Base-by-base conservation (phyloP, 2,888 invertebrate species). In the Chorisops tibialis region DNA sequence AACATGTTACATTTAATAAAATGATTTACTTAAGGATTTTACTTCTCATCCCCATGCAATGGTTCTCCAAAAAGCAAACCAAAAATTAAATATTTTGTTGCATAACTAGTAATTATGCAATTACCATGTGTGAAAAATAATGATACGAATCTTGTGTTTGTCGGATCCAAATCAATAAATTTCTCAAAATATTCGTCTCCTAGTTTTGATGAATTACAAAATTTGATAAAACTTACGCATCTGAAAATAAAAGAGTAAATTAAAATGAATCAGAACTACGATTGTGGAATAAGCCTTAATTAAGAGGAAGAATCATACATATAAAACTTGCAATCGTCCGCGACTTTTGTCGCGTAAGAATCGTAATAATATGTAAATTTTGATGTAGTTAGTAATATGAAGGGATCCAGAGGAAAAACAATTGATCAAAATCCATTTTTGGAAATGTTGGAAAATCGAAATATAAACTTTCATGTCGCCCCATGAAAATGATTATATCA, bases 1-100 rank as follows among this genome's bases (percentile, higher is more conserved):
- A 56, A 37, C 19, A 30, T 30, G 1, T 1, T 21, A 38, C n/a
- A 35, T n/a, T 30, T 24, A 47, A 37, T 9, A 14, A 6, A 4
- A 2, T 16, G 2, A 6, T 16, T 41, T 11, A 1, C 1, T 16
- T 16, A 41, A 41, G 6, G n/a, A 2, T 12, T 41, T 65, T 62
- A 69, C 70, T 74, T 70, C n/a, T 69, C 67, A 63, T 76, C 74
- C 24, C 76, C 75, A 7, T 66, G 68, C 11, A 66, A 67, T 3
- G 68, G 65, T 35, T 73, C 71, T 1, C 72, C 72, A 12, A 64
- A 61, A 2, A 72, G 43, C n/a, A 76, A 50, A 18, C 70, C 69
- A 2, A 66, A 48, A 1, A 71, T 65, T 0, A 67, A 50, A 12
- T 66, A 21, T 16, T 65, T 41, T 1, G 24, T 3, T 30, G 16